A percentile compares a stretch with the other conserved stretches of the same genome.
Conservation (phyloP, 2,888 invertebrate species). For the Calliscelio sp. region DNA sequence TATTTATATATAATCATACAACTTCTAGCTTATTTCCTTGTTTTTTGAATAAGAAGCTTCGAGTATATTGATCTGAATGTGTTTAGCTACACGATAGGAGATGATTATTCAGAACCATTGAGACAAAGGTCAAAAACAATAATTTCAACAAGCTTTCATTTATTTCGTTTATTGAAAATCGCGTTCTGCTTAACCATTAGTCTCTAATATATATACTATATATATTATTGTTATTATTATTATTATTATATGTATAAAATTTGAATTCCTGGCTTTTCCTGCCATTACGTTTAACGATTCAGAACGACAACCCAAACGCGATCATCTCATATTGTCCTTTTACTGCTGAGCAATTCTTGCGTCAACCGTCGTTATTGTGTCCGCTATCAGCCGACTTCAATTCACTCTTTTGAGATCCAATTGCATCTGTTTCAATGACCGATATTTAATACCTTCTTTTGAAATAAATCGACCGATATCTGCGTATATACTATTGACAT, state of each 20-base stretch:
- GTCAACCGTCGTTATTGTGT: slow-evolving; percentile 76
- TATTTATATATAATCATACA: slow-evolving; percentile 21
- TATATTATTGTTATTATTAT: too few species aligned
- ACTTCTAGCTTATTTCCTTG: slow-evolving; percentile 12
- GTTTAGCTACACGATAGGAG: slow-evolving; percentile 42
- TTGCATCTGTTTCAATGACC: not conserved
- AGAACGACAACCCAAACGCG: slow-evolving; percentile 67
- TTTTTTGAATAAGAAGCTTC: slow-evolving; percentile 34
- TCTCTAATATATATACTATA: too few species aligned
- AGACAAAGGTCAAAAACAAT: slow-evolving; percentile 59
- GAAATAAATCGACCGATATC: slow-evolving; percentile 21
- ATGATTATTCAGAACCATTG: slow-evolving; percentile 57
- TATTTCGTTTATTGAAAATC: slow-evolving; percentile 67
- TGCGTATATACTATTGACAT: slow-evolving; percentile 42
- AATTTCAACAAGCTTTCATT: slow-evolving; percentile 57
- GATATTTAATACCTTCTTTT: too few species aligned
- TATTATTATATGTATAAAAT: slow-evolving; percentile 66
- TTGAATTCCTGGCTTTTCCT: slow-evolving; percentile 62
- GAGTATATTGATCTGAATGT: slow-evolving; percentile 33
- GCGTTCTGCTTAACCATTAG: slow-evolving; percentile 41
- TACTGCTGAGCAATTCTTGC: slow-evolving; percentile 68
- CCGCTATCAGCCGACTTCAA: slow-evolving; percentile 43
- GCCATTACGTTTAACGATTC: slow-evolving; percentile 65
- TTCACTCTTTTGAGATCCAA: slow-evolving; percentile 22
- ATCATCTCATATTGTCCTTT: slow-evolving; percentile 73